Percentiles rank a stretch among this genome's conserved stretches.
Conservation (phyloP, 2,113 vertebrate species). For the Trachemys scripta region DNA sequence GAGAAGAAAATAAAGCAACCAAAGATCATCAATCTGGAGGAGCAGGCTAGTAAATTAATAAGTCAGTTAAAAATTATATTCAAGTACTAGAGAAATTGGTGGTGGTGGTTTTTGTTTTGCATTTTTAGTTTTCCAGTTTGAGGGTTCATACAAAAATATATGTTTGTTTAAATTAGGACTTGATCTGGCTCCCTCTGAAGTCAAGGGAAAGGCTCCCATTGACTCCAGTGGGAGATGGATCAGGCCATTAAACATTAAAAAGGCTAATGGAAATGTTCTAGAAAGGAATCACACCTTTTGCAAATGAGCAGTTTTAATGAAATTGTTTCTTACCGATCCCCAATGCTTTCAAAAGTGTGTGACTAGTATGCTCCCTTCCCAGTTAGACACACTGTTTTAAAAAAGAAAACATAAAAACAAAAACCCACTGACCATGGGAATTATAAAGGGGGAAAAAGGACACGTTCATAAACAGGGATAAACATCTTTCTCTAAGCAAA, state of each 20-base stretch:
- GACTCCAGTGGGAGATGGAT: not conserved
- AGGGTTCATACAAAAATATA: constrained; percentile 26
- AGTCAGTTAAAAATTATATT: constrained; percentile 1
- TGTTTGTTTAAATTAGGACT: constrained; percentile 13
- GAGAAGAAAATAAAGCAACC: not conserved
- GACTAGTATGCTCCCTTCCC: constrained; percentile 45
- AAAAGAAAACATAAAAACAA: constrained; percentile 77
- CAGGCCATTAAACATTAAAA: constrained; percentile 53
- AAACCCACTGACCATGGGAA: constrained; percentile 78
- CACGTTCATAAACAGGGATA: constrained; percentile 78
- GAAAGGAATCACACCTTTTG: constrained; percentile 3
- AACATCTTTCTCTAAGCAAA: constrained; percentile 81
- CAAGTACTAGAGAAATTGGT: not conserved
- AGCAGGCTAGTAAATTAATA: not conserved
- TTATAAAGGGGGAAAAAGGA: constrained; percentile 67
- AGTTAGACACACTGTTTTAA: constrained; percentile 63
- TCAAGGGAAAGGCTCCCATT: not conserved
- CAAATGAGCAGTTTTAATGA: not conserved
- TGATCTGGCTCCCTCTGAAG: constrained; percentile 13
- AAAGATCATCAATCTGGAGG: not conserved
- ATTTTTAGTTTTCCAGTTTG: constrained; percentile 16
- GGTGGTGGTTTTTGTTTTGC: not conserved
- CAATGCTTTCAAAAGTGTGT: constrained; percentile 43
- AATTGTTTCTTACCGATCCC: constrained; percentile 72
- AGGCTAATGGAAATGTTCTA: constrained; percentile 37